These are phyloP conservation scores for Sebastes alutus DNA, from an alignment of 2,797 vertebrate species.

Conservation along the genomic window DNA sequence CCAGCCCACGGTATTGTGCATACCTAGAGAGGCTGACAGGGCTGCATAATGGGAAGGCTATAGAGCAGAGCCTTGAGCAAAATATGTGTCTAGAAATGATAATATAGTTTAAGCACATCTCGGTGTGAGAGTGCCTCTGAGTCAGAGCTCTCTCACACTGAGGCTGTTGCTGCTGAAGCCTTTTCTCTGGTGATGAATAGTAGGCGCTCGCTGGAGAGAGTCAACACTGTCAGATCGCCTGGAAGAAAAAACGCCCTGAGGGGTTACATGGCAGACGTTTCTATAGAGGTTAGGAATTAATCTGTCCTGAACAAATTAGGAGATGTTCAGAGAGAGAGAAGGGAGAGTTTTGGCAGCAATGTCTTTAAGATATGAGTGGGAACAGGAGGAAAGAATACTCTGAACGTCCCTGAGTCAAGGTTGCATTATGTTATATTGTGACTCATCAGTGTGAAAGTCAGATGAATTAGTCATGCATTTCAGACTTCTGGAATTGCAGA, in stretches of 20 bases:
- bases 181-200: slow-evolving; percentile 47
- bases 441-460: background rate
- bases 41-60: background rate
- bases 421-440: background rate
- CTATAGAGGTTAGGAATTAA: slow-evolving; percentile 5
- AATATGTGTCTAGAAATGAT: slow-evolving; percentile 15
- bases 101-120: slow-evolving; percentile 15
- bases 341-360: background rate
- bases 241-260: background rate
- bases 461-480: too few species aligned
- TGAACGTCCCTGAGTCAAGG: background rate
- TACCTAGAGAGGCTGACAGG: background rate
- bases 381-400: background rate
- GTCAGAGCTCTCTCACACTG: slow-evolving; percentile 14
- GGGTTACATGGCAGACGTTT: slow-evolving; percentile 7
- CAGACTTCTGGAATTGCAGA: too few species aligned
- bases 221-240: slow-evolving; percentile 26
- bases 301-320: background rate
- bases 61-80: background rate
- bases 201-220: slow-evolving; percentile 24
- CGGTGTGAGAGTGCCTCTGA: slow-evolving; percentile 6
- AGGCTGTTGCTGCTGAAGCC: slow-evolving; percentile 7
- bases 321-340: background rate
- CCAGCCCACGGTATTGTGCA: background rate
- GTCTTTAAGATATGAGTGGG: background rate